Conservation (phyloP, 2,888 invertebrate genomes). For the Agrochola circellaris region DNA sequence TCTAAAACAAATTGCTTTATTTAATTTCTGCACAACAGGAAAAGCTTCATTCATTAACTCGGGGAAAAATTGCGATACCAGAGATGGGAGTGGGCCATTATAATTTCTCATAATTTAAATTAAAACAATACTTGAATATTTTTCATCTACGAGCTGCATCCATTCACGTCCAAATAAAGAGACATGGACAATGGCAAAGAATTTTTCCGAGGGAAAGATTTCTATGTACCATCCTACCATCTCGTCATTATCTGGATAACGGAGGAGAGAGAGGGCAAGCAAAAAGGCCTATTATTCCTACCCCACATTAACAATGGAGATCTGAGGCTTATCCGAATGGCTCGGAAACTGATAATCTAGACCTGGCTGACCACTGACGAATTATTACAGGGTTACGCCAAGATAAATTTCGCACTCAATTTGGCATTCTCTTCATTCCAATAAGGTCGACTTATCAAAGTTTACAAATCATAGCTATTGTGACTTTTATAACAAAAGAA, state of each 20-base stretch:
- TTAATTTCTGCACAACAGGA: slow-evolving; percentile 26
- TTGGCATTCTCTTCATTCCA: slow-evolving; percentile 65
- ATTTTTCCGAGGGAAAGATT: slow-evolving; percentile 46
- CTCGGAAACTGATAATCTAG: slow-evolving; percentile 60
- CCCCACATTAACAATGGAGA: slow-evolving; percentile 67
- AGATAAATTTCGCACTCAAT: slow-evolving; percentile 68
- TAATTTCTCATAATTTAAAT: slow-evolving; percentile 26
- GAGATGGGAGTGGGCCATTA: slow-evolving; percentile 12
- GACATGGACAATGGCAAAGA: slow-evolving; percentile 40
- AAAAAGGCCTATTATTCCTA: slow-evolving; percentile 61
- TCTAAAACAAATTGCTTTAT: slow-evolving; percentile 13
- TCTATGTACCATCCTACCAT: slow-evolving; percentile 44
- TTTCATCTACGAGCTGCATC: slow-evolving; percentile 37
- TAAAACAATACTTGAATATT: slow-evolving; percentile 39
- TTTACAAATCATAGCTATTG: slow-evolving; percentile 44
- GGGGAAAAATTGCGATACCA: slow-evolving; percentile 29
- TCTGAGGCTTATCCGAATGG: slow-evolving; percentile 63
- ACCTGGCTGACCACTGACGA: slow-evolving; percentile 62
- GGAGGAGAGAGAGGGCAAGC: slow-evolving; percentile 17
- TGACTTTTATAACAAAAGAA: slow-evolving; percentile 54
- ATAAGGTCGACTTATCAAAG: slow-evolving; percentile 61
- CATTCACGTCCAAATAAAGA: slow-evolving; percentile 46
- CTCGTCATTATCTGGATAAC: slow-evolving; percentile 53
- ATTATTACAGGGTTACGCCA: slow-evolving; percentile 66
- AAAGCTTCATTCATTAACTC: slow-evolving; percentile 33